These are phyloP conservation scores for Anas bahamensis DNA, from an alignment of 2,797 vertebrate genomes.

Conservation along the genomic window DNA sequence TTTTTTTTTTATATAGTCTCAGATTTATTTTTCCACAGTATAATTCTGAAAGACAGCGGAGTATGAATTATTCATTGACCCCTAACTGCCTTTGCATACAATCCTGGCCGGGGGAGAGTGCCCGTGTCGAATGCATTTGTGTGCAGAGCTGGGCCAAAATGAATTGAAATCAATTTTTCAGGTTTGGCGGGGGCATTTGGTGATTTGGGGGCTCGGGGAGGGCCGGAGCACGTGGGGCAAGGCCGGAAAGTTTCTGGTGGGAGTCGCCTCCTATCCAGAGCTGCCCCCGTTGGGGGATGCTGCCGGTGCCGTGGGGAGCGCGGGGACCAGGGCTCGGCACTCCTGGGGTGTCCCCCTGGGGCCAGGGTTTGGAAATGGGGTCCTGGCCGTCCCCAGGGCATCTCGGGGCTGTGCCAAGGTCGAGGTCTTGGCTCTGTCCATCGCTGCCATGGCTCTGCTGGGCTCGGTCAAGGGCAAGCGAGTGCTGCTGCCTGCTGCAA, in stretches of 20 bases:
- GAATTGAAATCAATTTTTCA: slow-evolving; percentile 35
- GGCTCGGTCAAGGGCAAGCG: not conserved
- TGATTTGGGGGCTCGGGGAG: not conserved
- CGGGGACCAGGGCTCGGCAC: rapidly evolving
- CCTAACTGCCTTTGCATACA: slow-evolving; percentile 81
- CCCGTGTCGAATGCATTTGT: slow-evolving; percentile 73
- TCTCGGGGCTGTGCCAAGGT: not conserved
- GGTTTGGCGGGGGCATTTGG: not conserved
- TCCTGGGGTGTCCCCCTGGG: not conserved
- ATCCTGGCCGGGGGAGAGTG: slow-evolving; percentile 68
- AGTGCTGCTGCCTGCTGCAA: not conserved
- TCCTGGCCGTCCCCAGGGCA: not conserved
- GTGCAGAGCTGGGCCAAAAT: slow-evolving; percentile 28
- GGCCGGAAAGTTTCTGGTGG: not conserved
- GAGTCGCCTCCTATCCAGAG: not conserved
- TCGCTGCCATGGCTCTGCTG: rapidly evolving
- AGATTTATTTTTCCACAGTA: slow-evolving; percentile 81
- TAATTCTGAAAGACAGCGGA: slow-evolving; percentile 88
- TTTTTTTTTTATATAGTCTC: slow-evolving; percentile 68
- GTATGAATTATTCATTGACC: slow-evolving; percentile 88
- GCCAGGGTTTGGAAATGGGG: rapidly evolving
- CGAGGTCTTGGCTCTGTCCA: rapidly evolving
- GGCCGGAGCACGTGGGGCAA: not conserved
- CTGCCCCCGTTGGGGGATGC: not conserved
- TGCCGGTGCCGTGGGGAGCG: rapidly evolving